Evolutionary conservation across 2,797 vertebrate genomes (phyloP), one percentile per base, ranked within the genome.

Genomic region (Triplophysa bombifrons): DNA sequence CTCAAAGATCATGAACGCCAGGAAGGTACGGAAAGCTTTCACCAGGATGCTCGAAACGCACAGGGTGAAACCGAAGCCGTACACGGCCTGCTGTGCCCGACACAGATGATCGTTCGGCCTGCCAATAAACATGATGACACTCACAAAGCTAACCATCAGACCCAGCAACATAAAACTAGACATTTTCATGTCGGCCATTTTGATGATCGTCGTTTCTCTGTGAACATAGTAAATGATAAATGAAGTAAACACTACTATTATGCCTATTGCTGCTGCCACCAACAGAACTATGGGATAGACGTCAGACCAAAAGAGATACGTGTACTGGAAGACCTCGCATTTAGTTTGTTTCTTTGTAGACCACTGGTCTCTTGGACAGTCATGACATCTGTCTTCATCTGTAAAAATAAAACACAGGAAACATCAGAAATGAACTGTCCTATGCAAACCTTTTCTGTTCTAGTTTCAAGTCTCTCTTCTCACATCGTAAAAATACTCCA

Each of bases 41-140:
- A 92, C 83, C 0, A 93, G 82, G 55, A 92, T 87, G 64, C 90
- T 92, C 38, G 91, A 90, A 12, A 93, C 86, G 27, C 89, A 92
- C 34, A 92, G 76, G n/a, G 91, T 91, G 72, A 92, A 93, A 46
- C 91, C 91, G 16, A 93, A 79, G 3, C 84, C 89, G 4, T 91
- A 93, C 83, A 89, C 77, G 7, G 88, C 73, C 81, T 92, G 91
- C 14, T 89, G 90, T 17, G 90, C 85, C 16, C 64, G 71, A 76
- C 92, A 93, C 9, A 86, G 80, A 38, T 86, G 70, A 0, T 69
- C 0, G 4, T 2, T 88, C 3, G 92, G 91, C 53, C 41, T 72
- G 8, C 84, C 91, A 38, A 93, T 87, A 46, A 92, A 94, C 55
- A 87, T 83, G 3, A 89, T 64, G 7, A 92, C 88, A 19, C 91